phyloP scores from a whole-genome alignment of 2,797 vertebrate genomes.

The Gephyroberyx darwinii region DNA sequence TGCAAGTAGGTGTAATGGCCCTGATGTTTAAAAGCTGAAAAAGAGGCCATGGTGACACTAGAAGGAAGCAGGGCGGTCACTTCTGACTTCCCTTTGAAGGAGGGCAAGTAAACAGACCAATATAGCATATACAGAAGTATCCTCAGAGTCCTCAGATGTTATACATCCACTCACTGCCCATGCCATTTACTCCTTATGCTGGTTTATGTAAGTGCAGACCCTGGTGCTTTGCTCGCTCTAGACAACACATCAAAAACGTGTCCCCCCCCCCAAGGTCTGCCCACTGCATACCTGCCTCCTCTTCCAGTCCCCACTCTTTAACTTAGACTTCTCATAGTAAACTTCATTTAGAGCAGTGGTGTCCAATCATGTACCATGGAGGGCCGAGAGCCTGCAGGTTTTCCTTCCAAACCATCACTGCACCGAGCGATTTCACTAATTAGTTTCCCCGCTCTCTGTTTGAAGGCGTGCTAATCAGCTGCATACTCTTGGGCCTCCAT shows the following conservation, averaged over 20 bases:
- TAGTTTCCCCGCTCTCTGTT: too few species aligned
- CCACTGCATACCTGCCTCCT: constrained; percentile 18
- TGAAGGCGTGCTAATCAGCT: too few species aligned
- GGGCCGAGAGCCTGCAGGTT: too few species aligned
- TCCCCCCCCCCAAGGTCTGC: constrained; percentile 21
- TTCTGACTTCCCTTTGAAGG: too few species aligned
- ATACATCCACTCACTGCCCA: constrained; percentile 1
- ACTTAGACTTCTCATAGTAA: background rate
- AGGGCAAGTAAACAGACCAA: background rate
- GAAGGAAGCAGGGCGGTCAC: background rate
- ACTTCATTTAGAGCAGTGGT: too few species aligned
- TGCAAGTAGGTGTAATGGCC: constrained; percentile 9
- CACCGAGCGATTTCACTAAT: too few species aligned
- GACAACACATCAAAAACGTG: constrained; percentile 32
- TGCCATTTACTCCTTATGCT: constrained; percentile 10
- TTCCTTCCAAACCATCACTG: too few species aligned
- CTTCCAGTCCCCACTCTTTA: background rate
- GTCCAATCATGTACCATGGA: too few species aligned
- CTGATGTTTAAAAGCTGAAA: constrained; percentile 1
- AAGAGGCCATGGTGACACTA: background rate
- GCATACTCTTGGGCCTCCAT: too few species aligned
- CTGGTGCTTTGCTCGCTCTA: constrained; percentile 36
- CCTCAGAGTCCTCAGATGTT: constrained; percentile 16
- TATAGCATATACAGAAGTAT: background rate
- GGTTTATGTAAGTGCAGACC: background rate